Evolutionary conservation across 2,888 invertebrate genomes (phyloP), one percentile per base, ranked within the genome.

Genomic region (Periphyllus acericola): DNA sequence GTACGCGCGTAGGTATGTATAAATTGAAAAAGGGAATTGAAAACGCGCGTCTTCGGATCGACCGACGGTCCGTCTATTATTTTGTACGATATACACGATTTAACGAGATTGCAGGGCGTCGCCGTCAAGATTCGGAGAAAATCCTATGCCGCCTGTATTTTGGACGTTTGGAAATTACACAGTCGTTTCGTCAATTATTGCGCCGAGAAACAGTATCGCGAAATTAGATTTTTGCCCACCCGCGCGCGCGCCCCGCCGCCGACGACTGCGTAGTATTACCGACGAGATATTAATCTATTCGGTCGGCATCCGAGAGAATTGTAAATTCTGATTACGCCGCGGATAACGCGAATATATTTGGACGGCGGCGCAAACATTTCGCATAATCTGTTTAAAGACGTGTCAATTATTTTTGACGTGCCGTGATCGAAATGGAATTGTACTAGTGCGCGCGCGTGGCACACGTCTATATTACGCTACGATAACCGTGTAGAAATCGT

Each of bases 181-280:
- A n/a, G 29, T 46, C n/a, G 34, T 52, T 25, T 19, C 52, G 34
- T 72, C 71, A 82, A 72, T 72, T 82, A 52, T n/a, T 19, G 71
- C 32, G 25, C 32, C 34, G 32, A n/a, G 82, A 82, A 82, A 72
- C 82, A 72, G 72, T 82, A 82, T n/a, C n/a, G 68, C 21, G 82
- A 72, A 72, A 82, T 82, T 82, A 34, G 52, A 82, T 82, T 82
- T 81, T 82, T 82, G 82, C n/a, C n/a, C 19, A 46, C 46, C 46
- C 11, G n/a, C n/a, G n/a, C n/a, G n/a, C n/a, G n/a, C 46, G 11
- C 11, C 14, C 46, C 46, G 52, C n/a, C 19, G 6, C 9, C 25
- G n/a, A 14, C 5, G 25, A n/a, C n/a, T 1, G 5, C 25, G 3
- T 6, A 4, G 1, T 52, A 9, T 78, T 21, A 29, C 9, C 34